Evolutionary conservation across 2,113 vertebrate species (phyloP), one percentile per base, ranked within the genome.

Genomic region (Columba livia): DNA sequence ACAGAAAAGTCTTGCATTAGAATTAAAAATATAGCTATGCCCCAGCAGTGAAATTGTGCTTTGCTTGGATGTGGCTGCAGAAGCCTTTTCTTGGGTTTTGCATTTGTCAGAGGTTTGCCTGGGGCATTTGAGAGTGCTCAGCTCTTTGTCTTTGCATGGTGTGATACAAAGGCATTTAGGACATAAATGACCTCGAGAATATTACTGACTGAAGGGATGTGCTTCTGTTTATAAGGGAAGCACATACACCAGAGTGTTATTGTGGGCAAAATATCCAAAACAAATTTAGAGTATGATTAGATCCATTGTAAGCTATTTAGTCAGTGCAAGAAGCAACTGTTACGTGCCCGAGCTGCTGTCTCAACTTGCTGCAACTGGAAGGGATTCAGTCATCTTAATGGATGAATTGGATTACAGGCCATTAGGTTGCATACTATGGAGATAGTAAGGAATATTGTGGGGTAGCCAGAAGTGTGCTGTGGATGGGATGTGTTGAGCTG

Each of bases 131-230:
- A 31, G 57, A 67, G 28, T 14, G n/a, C 64, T 95, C 71, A 74
- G 72, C 79, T 69, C 44, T 89, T 79, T 96, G 78, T 79, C 64
- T 77, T 65, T 73, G 36, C 13, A 0, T 62, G n/a, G 47, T 34
- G 23, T 0, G 0, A 34, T 44, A 10, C 1, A 47, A 57, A 88
- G n/a, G 60, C 65, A 60, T 62, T 86, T 56, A 48, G 88, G 92
- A 60, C 38, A 85, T 83, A 60, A 90, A 73, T 71, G 60, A 93
- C 79, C 90, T 80, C 1, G 0, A 53, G 62, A 66, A 66, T 85
- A 40, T 73, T 79, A 82, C 90, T 94, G 88, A 85, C 67, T 73
- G 75, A 61, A 92, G 80, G 47, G 75, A 40, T 1, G 1, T 54
- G 54, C 34, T 60, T 32, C 29, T 75, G 4, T 32, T 3, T 64